A percentile compares a stretch with the other conserved stretches of the same genome.
Evolutionary conservation across 2,113 vertebrate genomes (phyloP).

Genomic region (Ophiodon elongatus): DNA sequence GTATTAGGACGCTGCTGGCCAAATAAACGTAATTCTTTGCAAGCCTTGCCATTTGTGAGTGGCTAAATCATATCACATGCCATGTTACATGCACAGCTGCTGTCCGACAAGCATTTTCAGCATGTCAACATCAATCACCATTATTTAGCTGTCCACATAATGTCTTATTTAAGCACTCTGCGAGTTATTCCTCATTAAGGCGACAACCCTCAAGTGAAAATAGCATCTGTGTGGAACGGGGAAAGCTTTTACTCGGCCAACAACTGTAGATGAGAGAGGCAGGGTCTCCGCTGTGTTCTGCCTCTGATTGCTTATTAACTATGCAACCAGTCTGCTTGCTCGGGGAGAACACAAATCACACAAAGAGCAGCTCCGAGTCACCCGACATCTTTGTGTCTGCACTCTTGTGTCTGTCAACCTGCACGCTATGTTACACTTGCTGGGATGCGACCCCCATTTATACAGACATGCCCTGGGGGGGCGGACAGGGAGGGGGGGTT

Average conservation of each 20-base stretch:
- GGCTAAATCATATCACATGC: background rate
- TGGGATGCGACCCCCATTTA: constrained; percentile 35
- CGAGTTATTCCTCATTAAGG: constrained; percentile 19
- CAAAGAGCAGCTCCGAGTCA: constrained; percentile 63
- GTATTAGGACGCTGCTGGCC: background rate
- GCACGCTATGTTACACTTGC: constrained; percentile 25
- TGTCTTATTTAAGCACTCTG: constrained; percentile 8
- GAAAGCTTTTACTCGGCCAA: background rate
- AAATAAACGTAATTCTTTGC: constrained; percentile 20
- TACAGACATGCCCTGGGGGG: constrained; percentile 54
- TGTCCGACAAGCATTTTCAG: background rate
- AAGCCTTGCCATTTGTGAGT: background rate
- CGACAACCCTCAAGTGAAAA: constrained; percentile 10
- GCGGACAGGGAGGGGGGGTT: background rate
- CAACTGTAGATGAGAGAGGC: constrained; percentile 23
- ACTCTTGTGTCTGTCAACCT: constrained; percentile 31
- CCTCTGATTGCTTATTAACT: constrained; percentile 55
- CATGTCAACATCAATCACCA: background rate
- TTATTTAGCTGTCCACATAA: background rate
- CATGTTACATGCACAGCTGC: background rate
- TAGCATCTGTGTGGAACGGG: constrained; percentile 3
- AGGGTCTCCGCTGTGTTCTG: background rate
- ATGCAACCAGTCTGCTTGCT: constrained; percentile 46
- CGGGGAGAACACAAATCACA: constrained; percentile 36
- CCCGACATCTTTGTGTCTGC: constrained; percentile 59